Base-by-base conservation (phyloP, 2,113 vertebrate genomes). In the Dicrurus megarhynchus region DNA sequence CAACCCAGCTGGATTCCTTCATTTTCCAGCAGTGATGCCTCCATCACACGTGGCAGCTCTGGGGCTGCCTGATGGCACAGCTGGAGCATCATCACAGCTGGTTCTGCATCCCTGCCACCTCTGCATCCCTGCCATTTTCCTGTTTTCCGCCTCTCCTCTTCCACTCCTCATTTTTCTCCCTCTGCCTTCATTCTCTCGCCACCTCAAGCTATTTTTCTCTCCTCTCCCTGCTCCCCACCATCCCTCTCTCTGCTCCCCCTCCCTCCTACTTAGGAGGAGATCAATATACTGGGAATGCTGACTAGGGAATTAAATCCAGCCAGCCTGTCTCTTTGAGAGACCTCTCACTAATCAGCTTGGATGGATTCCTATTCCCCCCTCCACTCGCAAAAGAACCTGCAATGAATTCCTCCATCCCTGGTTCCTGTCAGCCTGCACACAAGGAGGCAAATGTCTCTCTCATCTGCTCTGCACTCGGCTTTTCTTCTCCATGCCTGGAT, bases 281-380 rank as follows among this genome's bases (percentile, higher is more conserved):
- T 97, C 94, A 93, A 96, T 96, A 95, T 64, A 78, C 89, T 73
- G 87, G 93, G 95, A 96, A 97, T 96, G 93, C 94, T 96, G 96
- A 96, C 93, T 89, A 79, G 95, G 89, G 95, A 97, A 85, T 93
- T 94, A 82, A 95, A 95, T 47, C 94, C 89, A 91, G 93, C 80
- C 93, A 94, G 89, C 78, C 84, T 91, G 91, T 92, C 96, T 97
- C 84, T 91, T 82, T 85, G 74, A 96, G 87, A 94, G 79, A 91
- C 90, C 91, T 91, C 95, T 96, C 84, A 61, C 94, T 96, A 95
- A 96, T 96, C 96, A 96, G 89, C 96, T 94, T 90, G 91, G 91
- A 96, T n/a, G 55, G 74, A 59, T 95, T 95, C 93, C 96, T 87
- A 42, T 50, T 87, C 71, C 84, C 74, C 49, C 74, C 87, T 93